Evolutionary conservation across 2,888 invertebrate genomes (phyloP).

Genomic region (Pyrochroa serraticornis): DNA sequence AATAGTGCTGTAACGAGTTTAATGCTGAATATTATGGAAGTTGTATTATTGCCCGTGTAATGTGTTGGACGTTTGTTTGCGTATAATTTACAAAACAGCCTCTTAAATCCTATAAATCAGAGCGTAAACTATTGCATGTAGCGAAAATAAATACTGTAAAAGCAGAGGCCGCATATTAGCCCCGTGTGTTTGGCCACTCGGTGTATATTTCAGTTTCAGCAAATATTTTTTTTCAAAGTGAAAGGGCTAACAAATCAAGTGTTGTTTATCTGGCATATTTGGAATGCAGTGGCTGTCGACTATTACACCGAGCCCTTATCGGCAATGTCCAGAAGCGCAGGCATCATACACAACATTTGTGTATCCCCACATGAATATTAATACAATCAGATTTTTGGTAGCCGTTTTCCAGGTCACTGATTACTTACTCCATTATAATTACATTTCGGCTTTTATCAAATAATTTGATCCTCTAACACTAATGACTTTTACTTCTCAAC

Average conservation of each 20-base stretch:
- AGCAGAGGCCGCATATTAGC: slow-evolving; percentile 21
- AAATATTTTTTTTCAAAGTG: slow-evolving; percentile 37
- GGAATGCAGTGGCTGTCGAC: slow-evolving; percentile 37
- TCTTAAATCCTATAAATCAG: slow-evolving; percentile 13
- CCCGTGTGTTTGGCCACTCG: slow-evolving; percentile 16
- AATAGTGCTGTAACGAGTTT: no score
- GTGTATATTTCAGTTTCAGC: slow-evolving; percentile 29
- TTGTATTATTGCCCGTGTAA: neutral
- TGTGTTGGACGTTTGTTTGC: slow-evolving; percentile 1
- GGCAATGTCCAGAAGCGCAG: slow-evolving; percentile 38
- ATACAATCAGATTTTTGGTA: slow-evolving; percentile 40
- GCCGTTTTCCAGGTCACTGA: slow-evolving; percentile 37
- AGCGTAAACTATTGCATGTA: slow-evolving; percentile 8
- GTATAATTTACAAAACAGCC: slow-evolving; percentile 5
- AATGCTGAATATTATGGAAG: no score
- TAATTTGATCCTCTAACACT: slow-evolving; percentile 32
- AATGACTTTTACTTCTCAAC: slow-evolving; percentile 32
- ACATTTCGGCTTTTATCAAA: slow-evolving; percentile 32
- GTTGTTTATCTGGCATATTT: slow-evolving; percentile 38
- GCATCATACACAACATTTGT: slow-evolving; percentile 39
- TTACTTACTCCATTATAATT: slow-evolving; percentile 34
- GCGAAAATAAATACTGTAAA: slow-evolving; percentile 22
- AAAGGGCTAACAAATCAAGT: slow-evolving; percentile 37
- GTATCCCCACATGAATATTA: slow-evolving; percentile 41
- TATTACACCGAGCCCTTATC: slow-evolving; percentile 37